Percentiles rank a stretch among this genome's conserved stretches.
These are phyloP conservation scores for Tryphoninae sp. DNA, from an alignment of 2,888 invertebrate species.

Conservation along the genomic window DNA sequence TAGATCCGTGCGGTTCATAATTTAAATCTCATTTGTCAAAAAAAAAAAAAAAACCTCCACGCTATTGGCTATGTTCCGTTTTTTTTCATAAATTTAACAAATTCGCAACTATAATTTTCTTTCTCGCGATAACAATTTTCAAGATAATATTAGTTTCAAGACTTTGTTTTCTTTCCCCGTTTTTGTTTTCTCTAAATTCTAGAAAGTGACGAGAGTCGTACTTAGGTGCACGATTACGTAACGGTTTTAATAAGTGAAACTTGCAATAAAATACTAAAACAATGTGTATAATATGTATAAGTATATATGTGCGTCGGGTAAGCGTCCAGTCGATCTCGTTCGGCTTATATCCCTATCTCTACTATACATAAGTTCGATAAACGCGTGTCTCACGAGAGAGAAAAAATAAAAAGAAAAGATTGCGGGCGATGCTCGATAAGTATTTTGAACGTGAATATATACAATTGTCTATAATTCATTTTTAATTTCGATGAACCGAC, in stretches of 20 bases:
- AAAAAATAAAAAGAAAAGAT: background rate
- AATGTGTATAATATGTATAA: constrained; percentile 42
- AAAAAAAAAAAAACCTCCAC: constrained; percentile 23
- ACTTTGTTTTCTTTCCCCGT: background rate
- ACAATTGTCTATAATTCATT: constrained; percentile 50
- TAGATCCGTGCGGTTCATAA: background rate
- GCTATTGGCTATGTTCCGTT: background rate
- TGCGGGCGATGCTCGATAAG: constrained; percentile 26
- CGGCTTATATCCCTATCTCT: constrained; percentile 11
- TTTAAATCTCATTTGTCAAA: constrained; percentile 20
- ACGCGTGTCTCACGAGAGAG: background rate
- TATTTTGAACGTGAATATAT: constrained; percentile 38
- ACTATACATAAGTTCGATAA: constrained; percentile 33
- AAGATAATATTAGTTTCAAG: constrained; percentile 17
- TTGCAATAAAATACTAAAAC: constrained; percentile 38
- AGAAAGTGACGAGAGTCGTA: background rate
- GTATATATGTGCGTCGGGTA: constrained; percentile 49
- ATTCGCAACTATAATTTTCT: constrained; percentile 37
- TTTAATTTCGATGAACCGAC: constrained; percentile 35
- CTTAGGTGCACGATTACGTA: background rate
- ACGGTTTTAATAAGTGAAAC: constrained; percentile 6
- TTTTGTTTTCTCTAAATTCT: constrained; percentile 6
- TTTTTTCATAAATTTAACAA: constrained; percentile 52
- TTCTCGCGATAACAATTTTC: constrained; percentile 51
- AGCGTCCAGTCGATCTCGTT: constrained; percentile 39